Evolutionary conservation across 2,113 vertebrate species (phyloP).

Genomic region (Mastomys coucha): DNA sequence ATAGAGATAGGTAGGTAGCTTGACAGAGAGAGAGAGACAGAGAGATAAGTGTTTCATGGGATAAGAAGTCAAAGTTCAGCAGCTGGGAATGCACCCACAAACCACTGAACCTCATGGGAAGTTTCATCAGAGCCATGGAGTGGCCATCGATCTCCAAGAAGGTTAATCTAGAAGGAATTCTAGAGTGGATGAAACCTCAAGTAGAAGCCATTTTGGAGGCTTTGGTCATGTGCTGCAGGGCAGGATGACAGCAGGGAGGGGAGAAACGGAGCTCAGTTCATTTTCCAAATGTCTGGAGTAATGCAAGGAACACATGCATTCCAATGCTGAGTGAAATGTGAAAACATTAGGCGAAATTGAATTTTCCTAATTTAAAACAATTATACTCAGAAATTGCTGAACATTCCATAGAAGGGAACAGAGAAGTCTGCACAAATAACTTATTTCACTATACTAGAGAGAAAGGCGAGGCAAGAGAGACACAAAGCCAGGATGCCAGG

Average conservation of each 20-base stretch:
- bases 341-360: conserved; percentile 82
- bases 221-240: neutral
- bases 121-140: neutral
- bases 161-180: neutral
- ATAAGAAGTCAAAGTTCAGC: neutral
- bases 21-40: neutral
- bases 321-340: conserved; percentile 62
- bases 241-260: neutral
- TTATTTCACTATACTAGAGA: conserved; percentile 54
- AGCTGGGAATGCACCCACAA: neutral
- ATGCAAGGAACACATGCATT: conserved; percentile 67
- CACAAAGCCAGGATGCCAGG: conserved; percentile 21
- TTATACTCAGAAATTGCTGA: conserved; percentile 74
- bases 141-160: neutral
- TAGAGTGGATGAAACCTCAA: neutral
- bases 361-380: conserved; percentile 82
- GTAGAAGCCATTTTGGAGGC: conserved; percentile 4
- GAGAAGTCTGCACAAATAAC: conserved; percentile 60
- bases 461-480: conserved; percentile 34
- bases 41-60: neutral
- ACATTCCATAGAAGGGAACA: conserved; percentile 60
- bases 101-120: neutral
- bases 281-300: conserved; percentile 79
- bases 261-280: conserved; percentile 60
- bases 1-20: too few relatives aligned